Conservation (phyloP, 2,113 vertebrate genomes). For the Crocuta crocuta region DNA sequence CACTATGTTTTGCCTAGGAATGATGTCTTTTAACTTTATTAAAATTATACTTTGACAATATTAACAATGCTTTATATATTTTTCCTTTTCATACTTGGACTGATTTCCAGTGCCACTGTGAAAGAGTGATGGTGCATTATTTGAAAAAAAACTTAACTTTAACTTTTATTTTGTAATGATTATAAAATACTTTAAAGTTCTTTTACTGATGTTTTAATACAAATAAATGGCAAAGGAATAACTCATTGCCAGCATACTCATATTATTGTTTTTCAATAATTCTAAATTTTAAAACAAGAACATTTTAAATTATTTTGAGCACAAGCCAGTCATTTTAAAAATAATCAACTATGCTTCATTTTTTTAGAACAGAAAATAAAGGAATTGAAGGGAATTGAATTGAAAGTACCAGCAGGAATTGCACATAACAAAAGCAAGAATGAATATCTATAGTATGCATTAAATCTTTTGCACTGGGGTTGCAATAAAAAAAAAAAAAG, state of each 20-base stretch:
- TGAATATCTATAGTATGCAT: background rate
- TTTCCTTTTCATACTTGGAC: background rate
- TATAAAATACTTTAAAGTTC: conserved; percentile 28
- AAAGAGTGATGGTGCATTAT: background rate
- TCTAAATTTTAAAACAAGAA: conserved; percentile 46
- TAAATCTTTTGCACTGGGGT: background rate
- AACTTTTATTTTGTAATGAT: conserved; percentile 42
- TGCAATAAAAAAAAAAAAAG: background rate
- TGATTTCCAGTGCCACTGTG: conserved; percentile 15
- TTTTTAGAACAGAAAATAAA: conserved; percentile 29
- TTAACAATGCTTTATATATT: background rate
- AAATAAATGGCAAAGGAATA: conserved; percentile 22
- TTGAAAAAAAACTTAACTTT: conserved; percentile 39
- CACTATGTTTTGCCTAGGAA: background rate
- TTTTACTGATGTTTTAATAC: conserved; percentile 48
- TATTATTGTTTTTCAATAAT: conserved; percentile 53
- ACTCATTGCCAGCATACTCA: conserved; percentile 25
- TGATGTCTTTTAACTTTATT: conserved; percentile 9
- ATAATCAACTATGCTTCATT: background rate
- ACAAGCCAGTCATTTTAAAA: conserved; percentile 35
- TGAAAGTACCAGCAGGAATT: conserved; percentile 22
- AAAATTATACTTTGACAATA: background rate
- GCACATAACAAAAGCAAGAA: background rate
- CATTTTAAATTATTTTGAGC: conserved; percentile 47
- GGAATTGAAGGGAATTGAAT: conserved; percentile 13